Conservation (phyloP, 2,113 vertebrate species). For the Pelvicachromis taeniatus region DNA sequence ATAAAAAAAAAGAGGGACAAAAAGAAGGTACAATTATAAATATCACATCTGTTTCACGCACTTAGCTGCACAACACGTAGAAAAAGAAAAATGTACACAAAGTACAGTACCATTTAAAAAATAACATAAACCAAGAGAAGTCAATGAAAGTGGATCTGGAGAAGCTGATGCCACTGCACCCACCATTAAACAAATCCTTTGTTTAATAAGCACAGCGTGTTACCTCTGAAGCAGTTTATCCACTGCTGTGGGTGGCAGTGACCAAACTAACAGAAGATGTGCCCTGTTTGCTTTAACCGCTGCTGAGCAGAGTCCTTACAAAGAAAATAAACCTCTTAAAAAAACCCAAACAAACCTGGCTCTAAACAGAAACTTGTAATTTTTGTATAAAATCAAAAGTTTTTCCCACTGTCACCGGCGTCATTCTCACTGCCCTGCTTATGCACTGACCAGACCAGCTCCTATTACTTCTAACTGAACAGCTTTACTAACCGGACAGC, state of each 20-base stretch:
- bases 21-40: conserved; percentile 57
- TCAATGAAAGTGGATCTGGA: conserved; percentile 43
- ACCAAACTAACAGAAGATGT: background rate
- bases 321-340: background rate
- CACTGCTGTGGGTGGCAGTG: background rate
- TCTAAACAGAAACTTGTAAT: background rate
- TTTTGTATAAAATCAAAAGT: background rate
- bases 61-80: conserved; percentile 47
- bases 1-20: background rate
- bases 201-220: background rate
- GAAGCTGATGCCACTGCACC: background rate
- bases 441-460: background rate
- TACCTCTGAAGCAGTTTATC: background rate
- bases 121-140: conserved; percentile 8
- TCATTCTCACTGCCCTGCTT: background rate
- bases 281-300: background rate
- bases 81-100: conserved; percentile 17
- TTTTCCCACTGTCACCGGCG: background rate
- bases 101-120: conserved; percentile 42
- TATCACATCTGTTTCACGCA: conserved; percentile 53
- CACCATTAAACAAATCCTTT: background rate
- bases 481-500: background rate
- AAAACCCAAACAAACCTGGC: background rate
- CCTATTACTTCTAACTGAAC: background rate
- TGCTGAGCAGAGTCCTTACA: background rate